A percentile compares a stretch with the other conserved stretches of the same genome.
phyloP scores from a whole-genome alignment of 37 sponge, comb jelly and placozoan species.

The Axinella damicornis region DNA sequence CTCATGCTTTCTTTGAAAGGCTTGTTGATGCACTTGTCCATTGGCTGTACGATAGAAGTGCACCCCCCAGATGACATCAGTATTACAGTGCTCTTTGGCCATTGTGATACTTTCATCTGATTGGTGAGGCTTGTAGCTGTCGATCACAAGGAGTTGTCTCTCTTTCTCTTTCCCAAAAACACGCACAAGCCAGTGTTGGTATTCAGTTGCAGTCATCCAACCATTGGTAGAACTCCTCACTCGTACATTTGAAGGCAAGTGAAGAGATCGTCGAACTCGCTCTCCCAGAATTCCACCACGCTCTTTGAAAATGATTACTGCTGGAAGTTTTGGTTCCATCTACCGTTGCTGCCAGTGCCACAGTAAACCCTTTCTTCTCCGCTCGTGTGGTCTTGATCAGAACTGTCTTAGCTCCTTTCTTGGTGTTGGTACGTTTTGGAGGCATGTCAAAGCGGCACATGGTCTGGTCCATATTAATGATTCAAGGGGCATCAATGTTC shows the following conservation, averaged over 20 bases:
- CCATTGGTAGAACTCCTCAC: constrained; percentile 9
- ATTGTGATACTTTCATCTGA: neutral
- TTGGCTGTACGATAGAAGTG: too few species aligned
- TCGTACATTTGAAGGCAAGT: too few species aligned
- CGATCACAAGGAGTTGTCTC: neutral
- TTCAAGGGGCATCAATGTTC: neutral
- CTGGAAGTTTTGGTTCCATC: constrained; percentile 26
- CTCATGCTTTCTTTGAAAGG: constrained; percentile 22
- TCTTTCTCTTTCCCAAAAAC: neutral
- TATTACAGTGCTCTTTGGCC: constrained; percentile 10
- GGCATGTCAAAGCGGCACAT: constrained; percentile 49
- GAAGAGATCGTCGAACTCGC: neutral
- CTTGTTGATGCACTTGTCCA: constrained; percentile 2
- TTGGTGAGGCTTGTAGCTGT: too few species aligned
- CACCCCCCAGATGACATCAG: constrained; percentile 1
- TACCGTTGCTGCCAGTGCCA: constrained; percentile 21
- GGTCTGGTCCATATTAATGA: constrained; percentile 46
- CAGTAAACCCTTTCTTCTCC: too few species aligned
- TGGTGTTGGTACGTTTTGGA: too few species aligned
- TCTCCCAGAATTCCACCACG: constrained; percentile 12
- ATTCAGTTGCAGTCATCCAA: too few species aligned
- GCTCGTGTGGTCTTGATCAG: too few species aligned
- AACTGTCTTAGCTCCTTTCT: too few species aligned
- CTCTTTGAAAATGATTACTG: constrained; percentile 33
- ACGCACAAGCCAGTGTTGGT: constrained; percentile 5